Percentiles rank a stretch among this genome's conserved stretches.
Conservation (phyloP, 2,113 vertebrate species). For the Haemorhous mexicanus region DNA sequence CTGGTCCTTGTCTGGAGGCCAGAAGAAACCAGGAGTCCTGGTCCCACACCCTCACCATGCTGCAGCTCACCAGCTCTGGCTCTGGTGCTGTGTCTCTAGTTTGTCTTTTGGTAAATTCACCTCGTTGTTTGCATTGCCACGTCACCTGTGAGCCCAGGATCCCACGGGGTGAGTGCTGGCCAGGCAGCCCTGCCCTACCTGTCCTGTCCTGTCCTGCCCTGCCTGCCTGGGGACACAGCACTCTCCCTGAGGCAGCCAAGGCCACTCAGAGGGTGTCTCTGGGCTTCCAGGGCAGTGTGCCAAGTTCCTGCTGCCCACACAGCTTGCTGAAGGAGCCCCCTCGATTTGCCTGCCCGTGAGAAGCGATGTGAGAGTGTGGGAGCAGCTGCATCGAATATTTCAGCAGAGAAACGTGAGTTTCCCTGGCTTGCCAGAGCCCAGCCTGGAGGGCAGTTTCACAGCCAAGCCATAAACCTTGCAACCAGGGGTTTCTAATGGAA, state of each 20-base stretch:
- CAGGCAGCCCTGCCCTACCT: neutral
- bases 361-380: neutral
- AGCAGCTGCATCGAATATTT: constrained; percentile 49
- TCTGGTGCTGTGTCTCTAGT: neutral
- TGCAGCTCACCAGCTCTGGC: neutral
- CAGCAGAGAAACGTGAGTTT: constrained; percentile 9
- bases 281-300: neutral
- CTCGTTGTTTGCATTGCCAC: neutral
- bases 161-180: neutral
- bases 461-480: constrained; percentile 63
- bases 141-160: neutral
- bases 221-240: neutral
- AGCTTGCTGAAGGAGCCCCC: neutral
- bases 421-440: constrained; percentile 48
- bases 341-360: fast-evolving
- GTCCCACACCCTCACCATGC: neutral
- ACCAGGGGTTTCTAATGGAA: constrained; percentile 67
- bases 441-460: constrained; percentile 66
- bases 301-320: neutral
- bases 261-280: neutral
- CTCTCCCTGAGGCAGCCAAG: neutral
- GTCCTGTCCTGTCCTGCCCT: neutral
- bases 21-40: neutral
- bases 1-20: neutral
- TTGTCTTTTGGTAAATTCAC: neutral